Percentiles rank a stretch among this genome's conserved stretches.
These are phyloP conservation scores for Desoria tigrina DNA, from an alignment of 2,888 invertebrate species.

Conservation along the genomic window DNA sequence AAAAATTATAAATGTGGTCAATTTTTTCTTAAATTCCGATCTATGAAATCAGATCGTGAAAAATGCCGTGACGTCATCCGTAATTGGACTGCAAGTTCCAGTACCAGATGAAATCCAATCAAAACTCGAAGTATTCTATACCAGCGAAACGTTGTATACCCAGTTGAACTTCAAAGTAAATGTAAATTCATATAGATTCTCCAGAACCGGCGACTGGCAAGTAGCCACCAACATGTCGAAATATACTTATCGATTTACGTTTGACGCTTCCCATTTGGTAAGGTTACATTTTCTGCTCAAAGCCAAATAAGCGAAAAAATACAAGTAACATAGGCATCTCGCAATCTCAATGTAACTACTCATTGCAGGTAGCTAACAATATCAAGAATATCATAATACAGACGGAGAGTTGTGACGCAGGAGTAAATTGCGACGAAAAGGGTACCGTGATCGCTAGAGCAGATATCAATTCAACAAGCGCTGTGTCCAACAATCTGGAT, in stretches of 20 bases:
- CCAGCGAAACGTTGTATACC: constrained; percentile 10
- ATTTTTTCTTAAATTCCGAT: too few species aligned
- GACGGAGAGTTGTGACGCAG: constrained; percentile 3
- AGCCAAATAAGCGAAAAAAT: too few species aligned
- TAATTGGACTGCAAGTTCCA: constrained; percentile 10
- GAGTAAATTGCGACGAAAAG: constrained; percentile 7
- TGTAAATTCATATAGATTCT: neutral
- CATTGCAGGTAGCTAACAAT: too few species aligned
- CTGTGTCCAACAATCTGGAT: neutral
- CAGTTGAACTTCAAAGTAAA: constrained; percentile 11
- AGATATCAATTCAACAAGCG: neutral
- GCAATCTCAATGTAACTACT: too few species aligned
- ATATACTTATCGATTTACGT: constrained; percentile 13
- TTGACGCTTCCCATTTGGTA: constrained; percentile 17
- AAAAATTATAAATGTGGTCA: too few species aligned
- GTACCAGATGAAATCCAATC: constrained; percentile 9
- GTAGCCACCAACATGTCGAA: constrained; percentile 17
- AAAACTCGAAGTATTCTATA: constrained; percentile 27
- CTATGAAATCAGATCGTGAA: constrained; percentile 21
- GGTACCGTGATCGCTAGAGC: constrained; percentile 20
- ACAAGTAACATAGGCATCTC: too few species aligned
- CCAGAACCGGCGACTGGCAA: constrained; percentile 29
- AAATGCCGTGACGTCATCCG: neutral
- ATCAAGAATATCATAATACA: too few species aligned
- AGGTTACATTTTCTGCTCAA: too few species aligned